Evolutionary conservation across 1,140 invertebrate genomes (phyloP), one percentile per base, ranked within the genome.

Genomic region (Penaeus chinensis): DNA sequence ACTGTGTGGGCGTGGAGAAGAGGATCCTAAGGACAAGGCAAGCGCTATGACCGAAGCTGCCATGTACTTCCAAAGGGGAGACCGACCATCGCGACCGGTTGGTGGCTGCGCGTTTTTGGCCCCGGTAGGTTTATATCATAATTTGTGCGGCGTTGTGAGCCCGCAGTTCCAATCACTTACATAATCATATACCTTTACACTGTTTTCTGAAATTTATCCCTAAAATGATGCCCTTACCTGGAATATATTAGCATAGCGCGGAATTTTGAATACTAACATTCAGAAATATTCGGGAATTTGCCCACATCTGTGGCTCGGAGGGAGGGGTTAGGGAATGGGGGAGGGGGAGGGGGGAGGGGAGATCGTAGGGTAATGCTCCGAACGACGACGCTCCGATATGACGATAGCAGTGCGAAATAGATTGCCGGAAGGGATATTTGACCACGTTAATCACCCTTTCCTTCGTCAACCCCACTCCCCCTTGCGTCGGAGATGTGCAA

Each of bases 101-200:
- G 54, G 54, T 11, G 54, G 16, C 16, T 10, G 47, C 60, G n/a
- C 18, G 54, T 20, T 77, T 84, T 84, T 84, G 61, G 69, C 61
- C 71, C 60, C 16, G 37, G 20, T 24, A 20, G 32, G 71, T 84
- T 84, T 84, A 62, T 84, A 84, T 84, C 83, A 76, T 84, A 77
- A 84, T 84, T 77, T 77, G 60, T 60, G 54, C 65, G 69, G 71
- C 83, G 69, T 84, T 84, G 83, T 63, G 62, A 82, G 65, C 62
- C 65, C 79, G 22, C 79, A 82, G 79, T 82, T 82, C 79, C 61
- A 82, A 47, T 82, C 79, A 82, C 79, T 82, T 82, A 82, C 62
- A 82, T 82, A 82, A 82, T 82, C 79, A 82, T 82, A 82, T 82
- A 24, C 79, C 79, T 82, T 66, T 66, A 37, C 27, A 37, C 61